A percentile compares a stretch with the other conserved stretches of the same genome.
Evolutionary conservation across 1,140 invertebrate genomes (phyloP).

Genomic region (Heliothis subflexa): DNA sequence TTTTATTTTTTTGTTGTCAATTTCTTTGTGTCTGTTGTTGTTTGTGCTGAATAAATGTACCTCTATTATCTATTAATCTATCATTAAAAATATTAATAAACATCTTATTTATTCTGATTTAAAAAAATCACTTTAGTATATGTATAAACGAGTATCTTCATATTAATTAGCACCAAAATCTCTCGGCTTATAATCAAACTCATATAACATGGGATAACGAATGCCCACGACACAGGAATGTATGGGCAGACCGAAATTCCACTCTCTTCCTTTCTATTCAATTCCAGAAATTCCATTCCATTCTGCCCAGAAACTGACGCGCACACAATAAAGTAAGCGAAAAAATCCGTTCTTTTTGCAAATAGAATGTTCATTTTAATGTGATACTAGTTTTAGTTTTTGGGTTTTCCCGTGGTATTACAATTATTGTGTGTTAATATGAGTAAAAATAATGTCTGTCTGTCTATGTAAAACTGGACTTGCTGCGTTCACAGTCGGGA

Average conservation of each 20-base stretch:
- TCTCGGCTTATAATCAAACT: not conserved
- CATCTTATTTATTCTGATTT: no score
- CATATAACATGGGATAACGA: not conserved
- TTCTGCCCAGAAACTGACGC: not conserved
- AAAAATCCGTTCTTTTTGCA: constrained; percentile 16
- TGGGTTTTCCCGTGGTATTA: not conserved
- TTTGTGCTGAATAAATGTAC: no score
- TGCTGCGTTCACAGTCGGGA: no score
- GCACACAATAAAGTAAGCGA: constrained; percentile 1
- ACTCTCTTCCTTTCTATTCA: constrained; percentile 6
- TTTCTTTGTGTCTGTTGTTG: no score
- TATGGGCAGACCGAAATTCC: constrained; percentile 8
- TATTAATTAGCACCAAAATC: not conserved
- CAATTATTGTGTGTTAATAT: no score
- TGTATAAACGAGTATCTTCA: no score
- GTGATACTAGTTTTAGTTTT: not conserved
- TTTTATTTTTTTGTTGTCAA: no score
- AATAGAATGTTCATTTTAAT: constrained; percentile 10
- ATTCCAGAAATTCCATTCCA: constrained; percentile 21
- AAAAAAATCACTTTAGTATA: no score
- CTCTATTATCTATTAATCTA: no score
- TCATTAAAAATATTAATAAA: no score
- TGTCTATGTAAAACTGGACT: no score
- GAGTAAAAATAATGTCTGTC: no score
- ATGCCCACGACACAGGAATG: constrained; percentile 10